Percentiles rank a stretch among this genome's conserved stretches.
Evolutionary conservation across 2,888 invertebrate species (phyloP).

Genomic region (Conus canariensis): DNA sequence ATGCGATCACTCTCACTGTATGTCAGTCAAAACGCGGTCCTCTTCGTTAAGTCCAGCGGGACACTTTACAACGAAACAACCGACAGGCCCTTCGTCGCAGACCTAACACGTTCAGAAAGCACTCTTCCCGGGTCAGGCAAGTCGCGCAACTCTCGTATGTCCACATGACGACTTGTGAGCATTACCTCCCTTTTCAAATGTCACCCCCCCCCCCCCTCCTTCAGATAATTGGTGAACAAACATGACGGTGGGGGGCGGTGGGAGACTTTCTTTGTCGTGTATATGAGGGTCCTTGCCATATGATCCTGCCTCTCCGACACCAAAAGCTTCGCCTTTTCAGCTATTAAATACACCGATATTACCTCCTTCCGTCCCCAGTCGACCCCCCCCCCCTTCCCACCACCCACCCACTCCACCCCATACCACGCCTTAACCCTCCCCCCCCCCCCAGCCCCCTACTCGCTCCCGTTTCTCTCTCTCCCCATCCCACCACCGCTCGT

Average conservation of each 20-base stretch:
- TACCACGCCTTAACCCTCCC: neutral
- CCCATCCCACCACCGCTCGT: too few relatives aligned
- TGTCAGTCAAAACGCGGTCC: too few relatives aligned
- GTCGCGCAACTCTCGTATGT: conserved; percentile 20
- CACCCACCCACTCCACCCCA: neutral
- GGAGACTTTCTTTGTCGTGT: neutral
- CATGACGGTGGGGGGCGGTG: conserved; percentile 35
- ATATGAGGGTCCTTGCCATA: neutral
- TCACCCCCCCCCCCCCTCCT: conserved; percentile 44
- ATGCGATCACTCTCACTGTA: too few relatives aligned
- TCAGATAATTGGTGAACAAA: conserved; percentile 49
- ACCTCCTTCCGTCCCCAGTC: neutral
- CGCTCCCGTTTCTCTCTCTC: too few relatives aligned
- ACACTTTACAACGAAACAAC: too few relatives aligned
- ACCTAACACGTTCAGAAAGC: neutral
- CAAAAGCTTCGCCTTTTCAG: conserved; percentile 21
- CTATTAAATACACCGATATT: conserved; percentile 41
- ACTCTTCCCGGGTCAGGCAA: conserved; percentile 31
- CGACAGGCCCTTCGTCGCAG: too few relatives aligned
- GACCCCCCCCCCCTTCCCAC: neutral
- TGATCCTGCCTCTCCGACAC: neutral
- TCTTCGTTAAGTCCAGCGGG: too few relatives aligned
- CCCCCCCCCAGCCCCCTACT: neutral
- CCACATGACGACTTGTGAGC: conserved; percentile 22
- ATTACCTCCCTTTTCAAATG: conserved; percentile 51